Conservation (phyloP, 2,888 invertebrate species). For the Pardosa pseudoannulata region DNA sequence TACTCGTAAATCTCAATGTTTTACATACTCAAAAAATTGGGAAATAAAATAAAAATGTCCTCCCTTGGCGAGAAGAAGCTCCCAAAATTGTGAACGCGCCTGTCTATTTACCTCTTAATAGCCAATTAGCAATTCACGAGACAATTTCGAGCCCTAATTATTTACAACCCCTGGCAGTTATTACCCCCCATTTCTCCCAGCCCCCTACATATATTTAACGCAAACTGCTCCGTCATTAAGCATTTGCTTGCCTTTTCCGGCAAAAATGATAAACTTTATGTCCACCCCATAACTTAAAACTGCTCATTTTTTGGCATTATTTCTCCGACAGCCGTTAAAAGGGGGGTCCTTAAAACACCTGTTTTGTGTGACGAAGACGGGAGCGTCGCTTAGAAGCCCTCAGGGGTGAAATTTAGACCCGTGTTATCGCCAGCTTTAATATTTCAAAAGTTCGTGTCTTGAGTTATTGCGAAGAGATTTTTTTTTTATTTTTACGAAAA, state of each 20-base stretch:
- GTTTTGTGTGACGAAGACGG: slow-evolving; percentile 50
- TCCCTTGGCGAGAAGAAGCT: neutral
- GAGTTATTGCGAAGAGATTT: slow-evolving; percentile 48
- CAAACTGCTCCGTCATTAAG: slow-evolving; percentile 44
- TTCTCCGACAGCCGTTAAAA: slow-evolving; percentile 53
- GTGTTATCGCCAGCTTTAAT: slow-evolving; percentile 63
- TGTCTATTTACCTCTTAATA: too few relatives aligned
- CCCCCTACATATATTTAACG: neutral
- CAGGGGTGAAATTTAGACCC: slow-evolving; percentile 42
- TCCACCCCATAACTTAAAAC: slow-evolving; percentile 51
- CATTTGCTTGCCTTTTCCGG: slow-evolving; percentile 40
- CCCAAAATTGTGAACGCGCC: too few relatives aligned
- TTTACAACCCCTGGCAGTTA: slow-evolving; percentile 37
- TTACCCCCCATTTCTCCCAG: neutral
- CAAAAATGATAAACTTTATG: slow-evolving; percentile 64
- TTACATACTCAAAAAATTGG: too few relatives aligned
- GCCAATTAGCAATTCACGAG: slow-evolving; percentile 58
- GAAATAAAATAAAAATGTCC: too few relatives aligned
- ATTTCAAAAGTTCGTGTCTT: slow-evolving; percentile 56
- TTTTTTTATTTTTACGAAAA: slow-evolving; percentile 28
- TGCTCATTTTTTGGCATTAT: slow-evolving; percentile 49
- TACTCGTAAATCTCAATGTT: too few relatives aligned
- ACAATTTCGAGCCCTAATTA: slow-evolving; percentile 63
- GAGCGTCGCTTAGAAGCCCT: slow-evolving; percentile 1
- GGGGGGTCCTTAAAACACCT: slow-evolving; percentile 53